Evolutionary conservation across 2,888 invertebrate species (phyloP), one percentile per base, ranked within the genome.

Genomic region (Hydrotaea cyrtoneurina): DNA sequence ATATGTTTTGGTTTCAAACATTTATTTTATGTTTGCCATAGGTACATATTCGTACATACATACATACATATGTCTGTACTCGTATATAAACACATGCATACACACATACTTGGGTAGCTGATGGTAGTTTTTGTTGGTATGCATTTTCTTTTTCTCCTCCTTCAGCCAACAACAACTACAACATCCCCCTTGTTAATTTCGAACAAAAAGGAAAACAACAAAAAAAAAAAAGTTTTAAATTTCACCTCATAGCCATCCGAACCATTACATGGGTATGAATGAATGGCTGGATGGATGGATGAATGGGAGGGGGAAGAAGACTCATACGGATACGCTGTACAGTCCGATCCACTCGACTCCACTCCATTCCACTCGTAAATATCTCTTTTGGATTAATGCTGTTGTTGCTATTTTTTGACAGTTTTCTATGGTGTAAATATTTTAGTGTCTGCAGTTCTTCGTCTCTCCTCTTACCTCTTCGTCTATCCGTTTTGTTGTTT

Each of bases 371-470:
- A 23, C 36, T 69, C 69, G 89, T 90, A 90, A 90, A 90, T 88
- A 90, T 90, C 89, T 90, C 88, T 88, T 7, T 86, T 86, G 89
- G 89, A 90, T 90, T 90, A 90, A 90, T 90, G 90, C 87, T 89
- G 87, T 89, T 88, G 90, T 89, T 88, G 90, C 89, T 89, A 88
- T 88, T 88, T 88, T 88, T 87, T 90, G 90, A 90, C 90, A 90
- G 88, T 78, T 86, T 82, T 80, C 80, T 83, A 83, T 78, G 78
- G 78, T 71, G 78, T 23, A 71, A 69, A 82, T 81, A 76, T 76
- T 78, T 72, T 36, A 71, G 39, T 80, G 79, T 78, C 80, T 85
- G 80, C 72, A 78, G 64, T 59, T 76, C 8, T 55, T 57, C 76
- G 43, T 62, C 15, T 73, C 15, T 66, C 31, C 69, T 77, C n/a